Evolutionary conservation across 2,888 invertebrate species (phyloP).

Genomic region (Morpho achilles): DNA sequence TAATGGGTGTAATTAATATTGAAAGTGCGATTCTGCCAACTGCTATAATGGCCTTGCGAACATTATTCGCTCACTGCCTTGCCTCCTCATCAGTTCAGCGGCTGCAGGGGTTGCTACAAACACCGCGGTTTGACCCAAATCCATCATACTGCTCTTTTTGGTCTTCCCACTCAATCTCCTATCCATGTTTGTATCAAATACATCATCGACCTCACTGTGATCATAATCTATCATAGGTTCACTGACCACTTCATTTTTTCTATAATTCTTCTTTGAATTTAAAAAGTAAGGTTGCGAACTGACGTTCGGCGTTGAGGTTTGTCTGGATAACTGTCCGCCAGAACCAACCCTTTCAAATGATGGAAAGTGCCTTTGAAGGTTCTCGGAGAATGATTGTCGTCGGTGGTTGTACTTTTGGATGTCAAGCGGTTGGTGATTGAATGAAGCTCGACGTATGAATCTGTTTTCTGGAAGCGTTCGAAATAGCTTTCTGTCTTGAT

Average conservation of each 20-base stretch:
- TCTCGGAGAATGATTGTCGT: slow-evolving; percentile 69
- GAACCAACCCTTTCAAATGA: slow-evolving; percentile 52
- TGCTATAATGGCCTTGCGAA: slow-evolving; percentile 54
- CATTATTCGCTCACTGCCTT: slow-evolving; percentile 66
- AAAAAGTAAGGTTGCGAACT: slow-evolving; percentile 58
- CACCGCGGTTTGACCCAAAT: slow-evolving; percentile 60
- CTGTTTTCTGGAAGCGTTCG: slow-evolving; percentile 45
- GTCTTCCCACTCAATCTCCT: slow-evolving; percentile 49
- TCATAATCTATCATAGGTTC: slow-evolving; percentile 74
- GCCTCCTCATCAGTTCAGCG: slow-evolving; percentile 66
- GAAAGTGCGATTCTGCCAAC: neutral
- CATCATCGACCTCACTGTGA: slow-evolving; percentile 70
- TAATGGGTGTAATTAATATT: neutral
- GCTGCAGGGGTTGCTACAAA: slow-evolving; percentile 68
- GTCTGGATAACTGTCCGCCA: slow-evolving; percentile 47
- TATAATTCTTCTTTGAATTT: slow-evolving; percentile 50
- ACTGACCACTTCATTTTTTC: slow-evolving; percentile 57
- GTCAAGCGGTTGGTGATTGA: slow-evolving; percentile 59
- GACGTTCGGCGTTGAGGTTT: slow-evolving; percentile 63
- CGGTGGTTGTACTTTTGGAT: slow-evolving; percentile 50
- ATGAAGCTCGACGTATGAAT: slow-evolving; percentile 60
- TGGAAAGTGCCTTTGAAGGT: slow-evolving; percentile 61
- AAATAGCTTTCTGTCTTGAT: slow-evolving; percentile 51
- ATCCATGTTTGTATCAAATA: slow-evolving; percentile 61
- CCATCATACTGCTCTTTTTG: slow-evolving; percentile 57